A percentile compares a stretch with the other conserved stretches of the same genome.
Evolutionary conservation across 2,113 vertebrate genomes (phyloP).

Genomic region (Isichthys henryi): DNA sequence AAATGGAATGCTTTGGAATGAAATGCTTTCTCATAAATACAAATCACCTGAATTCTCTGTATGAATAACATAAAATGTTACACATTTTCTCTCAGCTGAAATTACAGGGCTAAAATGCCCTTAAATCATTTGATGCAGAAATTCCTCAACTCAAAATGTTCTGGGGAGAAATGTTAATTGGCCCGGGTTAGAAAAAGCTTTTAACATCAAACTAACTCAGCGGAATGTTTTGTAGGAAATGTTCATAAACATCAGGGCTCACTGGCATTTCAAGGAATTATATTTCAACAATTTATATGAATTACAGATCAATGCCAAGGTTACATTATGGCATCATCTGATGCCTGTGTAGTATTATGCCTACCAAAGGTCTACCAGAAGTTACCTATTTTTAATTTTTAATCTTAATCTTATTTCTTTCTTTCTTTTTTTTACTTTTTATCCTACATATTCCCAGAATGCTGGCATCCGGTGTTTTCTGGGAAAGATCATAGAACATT

Average conservation of each 20-base stretch:
- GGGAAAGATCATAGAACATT: background rate
- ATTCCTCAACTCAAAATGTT: background rate
- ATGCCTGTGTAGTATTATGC: background rate
- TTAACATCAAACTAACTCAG: background rate
- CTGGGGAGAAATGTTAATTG: background rate
- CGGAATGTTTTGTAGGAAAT: background rate
- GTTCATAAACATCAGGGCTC: background rate
- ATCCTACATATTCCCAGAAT: background rate
- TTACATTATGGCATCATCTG: background rate
- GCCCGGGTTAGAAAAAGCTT: background rate
- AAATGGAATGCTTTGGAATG: too few relatives aligned
- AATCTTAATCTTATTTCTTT: background rate
- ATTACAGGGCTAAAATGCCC: background rate
- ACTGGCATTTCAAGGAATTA: background rate
- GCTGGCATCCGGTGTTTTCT: background rate
- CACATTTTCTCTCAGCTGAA: conserved; percentile 2
- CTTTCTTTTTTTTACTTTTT: too few relatives aligned
- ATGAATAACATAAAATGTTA: background rate
- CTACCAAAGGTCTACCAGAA: background rate
- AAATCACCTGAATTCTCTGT: background rate
- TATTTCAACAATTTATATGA: background rate
- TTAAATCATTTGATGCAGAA: background rate
- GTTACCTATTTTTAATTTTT: background rate
- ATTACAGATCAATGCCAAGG: background rate
- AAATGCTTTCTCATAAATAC: background rate